Evolutionary conservation across 2,113 vertebrate genomes (phyloP).

Genomic region (Cheirogaleus medius): DNA sequence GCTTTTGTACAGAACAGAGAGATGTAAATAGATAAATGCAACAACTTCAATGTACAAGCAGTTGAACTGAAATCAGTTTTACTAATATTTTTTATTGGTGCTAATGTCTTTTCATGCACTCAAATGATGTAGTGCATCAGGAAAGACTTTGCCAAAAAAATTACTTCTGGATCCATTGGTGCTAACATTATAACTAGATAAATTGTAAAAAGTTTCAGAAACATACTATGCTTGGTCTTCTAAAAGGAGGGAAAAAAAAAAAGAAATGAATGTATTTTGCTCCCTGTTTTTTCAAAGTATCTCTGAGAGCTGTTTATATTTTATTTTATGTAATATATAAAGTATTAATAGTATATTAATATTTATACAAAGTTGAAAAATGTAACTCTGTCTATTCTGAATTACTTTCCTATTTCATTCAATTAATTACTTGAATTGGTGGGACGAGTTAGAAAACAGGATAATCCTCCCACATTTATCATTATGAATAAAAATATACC

Average conservation of each 20-base stretch:
- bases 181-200: background rate
- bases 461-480: background rate
- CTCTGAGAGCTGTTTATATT: background rate
- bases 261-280: background rate
- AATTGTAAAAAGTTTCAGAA: background rate
- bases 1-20: conserved; percentile 52
- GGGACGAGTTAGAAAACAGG: background rate
- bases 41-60: background rate
- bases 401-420: background rate
- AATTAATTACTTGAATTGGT: background rate
- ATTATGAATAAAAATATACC: background rate
- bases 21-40: conserved; percentile 61
- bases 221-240: background rate
- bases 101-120: conserved; percentile 10
- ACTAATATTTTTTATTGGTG: conserved; percentile 35
- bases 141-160: background rate
- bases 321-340: background rate
- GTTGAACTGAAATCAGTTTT: conserved; percentile 24
- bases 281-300: background rate
- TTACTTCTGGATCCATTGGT: background rate
- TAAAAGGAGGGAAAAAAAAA: background rate
- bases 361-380: background rate
- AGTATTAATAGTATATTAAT: no score
- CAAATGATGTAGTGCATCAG: background rate
- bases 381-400: background rate